Evolutionary conservation across 2,113 vertebrate species (phyloP).

Genomic region (Barnardius zonarius): DNA sequence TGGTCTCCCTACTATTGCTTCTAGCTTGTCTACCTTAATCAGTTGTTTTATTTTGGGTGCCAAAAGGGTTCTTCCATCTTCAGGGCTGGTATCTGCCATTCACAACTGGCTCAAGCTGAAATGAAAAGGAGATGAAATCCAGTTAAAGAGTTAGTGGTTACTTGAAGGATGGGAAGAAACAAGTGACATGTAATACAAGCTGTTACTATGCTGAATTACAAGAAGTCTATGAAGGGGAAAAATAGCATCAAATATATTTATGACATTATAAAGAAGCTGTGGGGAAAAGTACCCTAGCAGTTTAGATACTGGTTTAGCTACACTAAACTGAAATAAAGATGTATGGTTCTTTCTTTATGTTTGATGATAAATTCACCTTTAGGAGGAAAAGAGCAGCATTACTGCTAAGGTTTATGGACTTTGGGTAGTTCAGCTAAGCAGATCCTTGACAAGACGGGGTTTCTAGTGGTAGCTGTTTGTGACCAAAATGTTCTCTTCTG

Average conservation of each 20-base stretch:
- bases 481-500: background rate
- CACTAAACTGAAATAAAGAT: background rate
- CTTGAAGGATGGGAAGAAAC: background rate
- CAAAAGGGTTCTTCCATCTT: background rate
- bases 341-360: background rate
- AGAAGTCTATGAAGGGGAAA: background rate
- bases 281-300: background rate
- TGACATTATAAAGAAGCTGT: background rate
- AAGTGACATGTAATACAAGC: background rate
- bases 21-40: background rate
- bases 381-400: background rate
- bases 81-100: background rate
- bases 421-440: background rate
- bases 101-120: conserved; percentile 2
- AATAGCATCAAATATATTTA: background rate
- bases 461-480: background rate
- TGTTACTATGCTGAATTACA: background rate
- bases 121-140: background rate
- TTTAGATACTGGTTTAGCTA: background rate
- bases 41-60: background rate
- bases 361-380: background rate
- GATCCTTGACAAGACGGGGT: background rate
- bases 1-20: background rate
- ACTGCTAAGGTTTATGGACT: background rate
- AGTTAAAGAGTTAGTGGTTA: background rate